Conservation (phyloP, 2,797 vertebrate species). For the Hippoglossus hippoglossus region DNA sequence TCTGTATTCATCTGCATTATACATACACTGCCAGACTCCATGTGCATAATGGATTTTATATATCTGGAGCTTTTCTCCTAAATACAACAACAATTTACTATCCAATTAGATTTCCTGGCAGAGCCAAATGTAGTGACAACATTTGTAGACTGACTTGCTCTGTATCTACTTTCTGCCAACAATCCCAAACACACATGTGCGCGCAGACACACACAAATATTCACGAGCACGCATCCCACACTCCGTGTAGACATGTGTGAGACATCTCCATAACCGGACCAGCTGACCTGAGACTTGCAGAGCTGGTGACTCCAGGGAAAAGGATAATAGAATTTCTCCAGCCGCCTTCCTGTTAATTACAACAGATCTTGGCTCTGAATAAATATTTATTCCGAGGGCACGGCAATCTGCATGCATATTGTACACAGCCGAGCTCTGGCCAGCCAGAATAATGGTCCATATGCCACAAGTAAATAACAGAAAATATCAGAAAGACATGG, state of each 20-base stretch:
- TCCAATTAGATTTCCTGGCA: slow-evolving; percentile 67
- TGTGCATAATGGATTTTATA: slow-evolving; percentile 44
- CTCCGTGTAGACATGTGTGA: slow-evolving; percentile 57
- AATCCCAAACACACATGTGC: slow-evolving; percentile 15
- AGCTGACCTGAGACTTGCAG: slow-evolving; percentile 74
- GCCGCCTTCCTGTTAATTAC: slow-evolving; percentile 80
- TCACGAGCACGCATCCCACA: slow-evolving; percentile 34
- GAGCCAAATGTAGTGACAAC: slow-evolving; percentile 51
- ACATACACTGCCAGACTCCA: slow-evolving; percentile 41
- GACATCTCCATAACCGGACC: slow-evolving; percentile 68
- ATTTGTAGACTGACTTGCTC: slow-evolving; percentile 55
- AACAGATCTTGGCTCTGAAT: slow-evolving; percentile 75
- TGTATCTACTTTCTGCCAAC: slow-evolving; percentile 53
- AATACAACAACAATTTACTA: slow-evolving; percentile 45
- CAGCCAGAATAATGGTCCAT: slow-evolving; percentile 51
- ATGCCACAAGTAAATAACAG: slow-evolving; percentile 36
- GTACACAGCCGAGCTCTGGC: slow-evolving; percentile 41
- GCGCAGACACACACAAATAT: slow-evolving; percentile 27
- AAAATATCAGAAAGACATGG: slow-evolving; percentile 35
- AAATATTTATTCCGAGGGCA: slow-evolving; percentile 78
- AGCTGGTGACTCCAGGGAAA: slow-evolving; percentile 68
- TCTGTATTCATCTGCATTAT: slow-evolving; percentile 12
- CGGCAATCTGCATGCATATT: slow-evolving; percentile 65
- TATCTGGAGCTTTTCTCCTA: slow-evolving; percentile 40
- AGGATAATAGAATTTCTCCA: slow-evolving; percentile 79